A percentile compares a stretch with the other conserved stretches of the same genome.
Evolutionary conservation across 1,140 invertebrate genomes (phyloP).

Genomic region (Octopus sinensis): DNA sequence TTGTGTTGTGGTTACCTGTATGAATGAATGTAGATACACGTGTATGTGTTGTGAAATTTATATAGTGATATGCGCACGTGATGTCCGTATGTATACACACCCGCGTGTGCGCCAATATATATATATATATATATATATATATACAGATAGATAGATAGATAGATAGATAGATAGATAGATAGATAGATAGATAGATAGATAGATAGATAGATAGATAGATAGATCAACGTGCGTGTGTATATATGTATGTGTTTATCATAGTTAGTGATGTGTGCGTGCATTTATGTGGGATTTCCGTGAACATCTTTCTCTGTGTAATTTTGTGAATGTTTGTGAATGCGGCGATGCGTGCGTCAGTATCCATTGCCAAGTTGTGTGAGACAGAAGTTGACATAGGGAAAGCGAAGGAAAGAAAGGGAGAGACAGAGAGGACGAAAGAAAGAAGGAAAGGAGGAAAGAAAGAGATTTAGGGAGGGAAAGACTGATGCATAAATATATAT

Average conservation of each 20-base stretch:
- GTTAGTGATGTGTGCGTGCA: background rate
- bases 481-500: background rate
- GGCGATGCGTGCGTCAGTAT: background rate
- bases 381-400: background rate
- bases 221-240: background rate
- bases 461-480: background rate
- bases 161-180: background rate
- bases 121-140: conserved; percentile 5
- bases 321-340: background rate
- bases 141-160: background rate
- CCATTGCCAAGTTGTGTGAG: background rate
- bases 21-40: background rate
- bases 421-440: background rate
- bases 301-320: background rate
- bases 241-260: background rate
- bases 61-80: background rate
- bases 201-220: background rate
- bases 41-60: background rate
- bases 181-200: background rate
- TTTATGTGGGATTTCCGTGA: background rate
- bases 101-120: background rate
- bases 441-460: background rate
- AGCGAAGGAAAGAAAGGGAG: background rate
- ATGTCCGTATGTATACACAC: background rate
- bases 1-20: no score